Evolutionary conservation across 2,113 vertebrate genomes (phyloP).

Genomic region (Nesogale talazaci): DNA sequence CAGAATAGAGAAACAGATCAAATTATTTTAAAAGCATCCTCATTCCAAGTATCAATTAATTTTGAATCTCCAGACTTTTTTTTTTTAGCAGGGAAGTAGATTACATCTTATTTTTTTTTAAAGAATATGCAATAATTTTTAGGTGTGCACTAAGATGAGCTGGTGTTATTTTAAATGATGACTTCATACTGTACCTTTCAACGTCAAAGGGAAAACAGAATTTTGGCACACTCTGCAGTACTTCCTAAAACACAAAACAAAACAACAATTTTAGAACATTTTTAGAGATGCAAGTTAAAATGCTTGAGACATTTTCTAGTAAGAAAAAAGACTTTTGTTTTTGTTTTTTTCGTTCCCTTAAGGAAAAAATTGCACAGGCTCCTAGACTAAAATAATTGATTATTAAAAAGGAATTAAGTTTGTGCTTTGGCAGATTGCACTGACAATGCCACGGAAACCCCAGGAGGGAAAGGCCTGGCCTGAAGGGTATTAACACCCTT

Average conservation of each 20-base stretch:
- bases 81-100: not conserved
- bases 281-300: slow-evolving; percentile 53
- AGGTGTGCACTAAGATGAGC: not conserved
- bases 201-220: slow-evolving; percentile 99
- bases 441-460: slow-evolving; percentile 95
- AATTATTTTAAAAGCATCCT: not conserved
- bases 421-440: slow-evolving; percentile 95
- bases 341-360: slow-evolving; percentile 29
- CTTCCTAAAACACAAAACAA: slow-evolving; percentile 90
- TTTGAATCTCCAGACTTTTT: not conserved
- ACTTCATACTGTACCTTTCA: slow-evolving; percentile 90
- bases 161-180: not conserved
- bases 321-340: slow-evolving; percentile 8
- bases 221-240: slow-evolving; percentile 95
- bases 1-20: not conserved
- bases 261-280: slow-evolving; percentile 62
- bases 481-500: slow-evolving; percentile 96
- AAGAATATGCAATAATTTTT: not conserved
- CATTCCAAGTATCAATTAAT: not conserved
- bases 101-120: not conserved
- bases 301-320: slow-evolving; percentile 52
- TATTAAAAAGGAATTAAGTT: slow-evolving; percentile 92
- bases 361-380: slow-evolving; percentile 83
- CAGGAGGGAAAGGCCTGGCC: slow-evolving; percentile 92
- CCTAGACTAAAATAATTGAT: slow-evolving; percentile 95